Base-by-base conservation (phyloP, 2,113 vertebrate species). In the Aptenodytes forsteri region DNA sequence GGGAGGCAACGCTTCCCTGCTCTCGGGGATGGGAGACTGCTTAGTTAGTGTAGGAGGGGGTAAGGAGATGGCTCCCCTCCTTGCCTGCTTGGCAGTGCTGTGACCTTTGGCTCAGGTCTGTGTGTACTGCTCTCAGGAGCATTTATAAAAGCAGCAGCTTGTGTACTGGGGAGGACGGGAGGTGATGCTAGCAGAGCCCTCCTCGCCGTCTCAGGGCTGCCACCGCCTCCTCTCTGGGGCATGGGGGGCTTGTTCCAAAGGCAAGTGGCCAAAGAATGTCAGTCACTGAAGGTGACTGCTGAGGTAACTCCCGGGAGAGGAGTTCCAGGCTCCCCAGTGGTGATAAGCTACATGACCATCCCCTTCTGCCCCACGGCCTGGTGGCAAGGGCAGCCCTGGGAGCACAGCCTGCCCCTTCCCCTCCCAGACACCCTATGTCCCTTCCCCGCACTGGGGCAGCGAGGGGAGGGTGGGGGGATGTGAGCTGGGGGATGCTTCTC, bases 231-330 rank as follows among this genome's bases (percentile, higher is more conserved):
- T 70, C 40, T 52, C 32, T 64, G 49, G 52, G 71, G 8, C 0
- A 0, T 13, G 19, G 38, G 32, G 42, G 32, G 6, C 64, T 77
- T 62, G 21, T 84, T 92, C 80, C 64, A 42, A 90, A 95, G 72
- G 88, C 72, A 86, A 38, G 38, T 50, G 58, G 86, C 83, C 80
- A 89, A 89, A 94, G 94, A 83, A 78, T 66, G 19, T 72, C 22
- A 49, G 23, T 96, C 59, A 29, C 81, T 52, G 47, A 40, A 55
- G 40, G 83, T 73, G 72, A 21, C 79, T 92, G 76, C 77, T 90
- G 81, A 83, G 91, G 58, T 78, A 72, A 55, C 50, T 88, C 38
- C n/a, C 1, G 4, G 26, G 58, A 25, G 50, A 69, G 47, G 26
- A 54, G 69, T 34, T 40, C 34, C 42, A 40, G 72, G n/a, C 84